Percentiles rank a stretch among this genome's conserved stretches.
Evolutionary conservation across 2,797 vertebrate genomes (phyloP).

Genomic region (Danio albolineatus): DNA sequence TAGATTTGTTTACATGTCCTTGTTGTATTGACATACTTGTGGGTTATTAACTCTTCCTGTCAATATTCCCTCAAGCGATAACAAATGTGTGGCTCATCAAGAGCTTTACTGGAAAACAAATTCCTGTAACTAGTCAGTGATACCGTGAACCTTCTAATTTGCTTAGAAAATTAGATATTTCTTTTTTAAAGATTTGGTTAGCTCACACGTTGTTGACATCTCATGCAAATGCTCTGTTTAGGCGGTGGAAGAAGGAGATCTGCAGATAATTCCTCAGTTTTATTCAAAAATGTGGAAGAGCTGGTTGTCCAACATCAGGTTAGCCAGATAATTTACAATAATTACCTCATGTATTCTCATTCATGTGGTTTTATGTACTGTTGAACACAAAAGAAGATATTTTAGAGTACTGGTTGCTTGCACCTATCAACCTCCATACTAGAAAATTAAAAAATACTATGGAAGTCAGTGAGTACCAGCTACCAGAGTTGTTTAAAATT

Average conservation of each 20-base stretch:
- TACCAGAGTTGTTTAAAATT: too few relatives aligned
- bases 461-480: too few relatives aligned
- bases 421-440: too few relatives aligned
- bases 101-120: constrained; percentile 3
- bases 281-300: constrained; percentile 88
- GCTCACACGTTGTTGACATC: not conserved
- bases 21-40: not conserved
- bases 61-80: not conserved
- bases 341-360: too few relatives aligned
- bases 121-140: not conserved
- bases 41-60: not conserved
- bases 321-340: not conserved
- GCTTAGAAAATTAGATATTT: not conserved
- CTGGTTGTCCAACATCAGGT: constrained; percentile 89
- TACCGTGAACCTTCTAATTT: not conserved
- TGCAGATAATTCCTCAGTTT: constrained; percentile 82
- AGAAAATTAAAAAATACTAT: too few relatives aligned
- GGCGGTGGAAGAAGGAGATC: constrained; percentile 81
- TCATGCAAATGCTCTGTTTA: constrained; percentile 56
- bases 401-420: too few relatives aligned
- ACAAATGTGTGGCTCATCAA: not conserved
- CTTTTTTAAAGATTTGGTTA: not conserved
- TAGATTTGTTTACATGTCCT: not conserved
- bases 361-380: too few relatives aligned
- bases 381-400: too few relatives aligned